Conservation (phyloP, 2,113 vertebrate genomes). For the Poeciliopsis prolifica region DNA sequence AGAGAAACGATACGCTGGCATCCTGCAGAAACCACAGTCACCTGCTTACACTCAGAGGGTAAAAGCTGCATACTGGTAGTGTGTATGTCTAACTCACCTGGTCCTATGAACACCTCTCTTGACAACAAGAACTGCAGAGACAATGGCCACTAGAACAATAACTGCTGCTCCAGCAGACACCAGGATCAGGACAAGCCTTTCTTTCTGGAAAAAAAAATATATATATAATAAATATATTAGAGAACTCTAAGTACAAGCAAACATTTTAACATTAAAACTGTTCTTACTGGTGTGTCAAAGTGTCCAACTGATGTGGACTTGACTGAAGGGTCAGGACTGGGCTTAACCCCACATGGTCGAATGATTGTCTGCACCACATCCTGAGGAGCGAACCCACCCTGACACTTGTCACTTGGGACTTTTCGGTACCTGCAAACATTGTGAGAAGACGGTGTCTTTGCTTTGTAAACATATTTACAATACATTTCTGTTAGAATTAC, state of each 20-base stretch:
- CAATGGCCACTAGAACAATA: conserved; percentile 56
- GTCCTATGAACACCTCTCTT: conserved; percentile 66
- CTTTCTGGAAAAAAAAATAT: conserved; percentile 47
- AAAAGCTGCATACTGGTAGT: neutral
- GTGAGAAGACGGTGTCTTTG: neutral
- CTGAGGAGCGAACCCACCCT: conserved; percentile 77
- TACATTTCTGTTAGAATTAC: too few relatives aligned
- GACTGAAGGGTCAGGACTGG: conserved; percentile 37
- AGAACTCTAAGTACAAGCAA: neutral
- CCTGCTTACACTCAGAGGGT: neutral
- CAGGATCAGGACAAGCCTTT: conserved; percentile 73
- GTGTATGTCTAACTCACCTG: conserved; percentile 57
- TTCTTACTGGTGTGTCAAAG: conserved; percentile 71
- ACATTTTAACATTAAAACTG: neutral
- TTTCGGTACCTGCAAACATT: conserved; percentile 78
- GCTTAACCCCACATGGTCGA: conserved; percentile 66
- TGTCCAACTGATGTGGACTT: conserved; percentile 31
- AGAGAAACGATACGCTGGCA: conserved; percentile 77
- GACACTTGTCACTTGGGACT: conserved; percentile 78
- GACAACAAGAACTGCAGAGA: conserved; percentile 60
- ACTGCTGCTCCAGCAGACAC: conserved; percentile 64
- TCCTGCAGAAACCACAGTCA: conserved; percentile 50
- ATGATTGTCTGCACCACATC: conserved; percentile 50
- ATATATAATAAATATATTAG: neutral
- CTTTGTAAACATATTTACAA: too few relatives aligned